Percentiles rank a stretch among this genome's conserved stretches.
These are phyloP conservation scores for Drepanosiphum platanoidis DNA, from an alignment of 2,888 invertebrate genomes.

Conservation along the genomic window DNA sequence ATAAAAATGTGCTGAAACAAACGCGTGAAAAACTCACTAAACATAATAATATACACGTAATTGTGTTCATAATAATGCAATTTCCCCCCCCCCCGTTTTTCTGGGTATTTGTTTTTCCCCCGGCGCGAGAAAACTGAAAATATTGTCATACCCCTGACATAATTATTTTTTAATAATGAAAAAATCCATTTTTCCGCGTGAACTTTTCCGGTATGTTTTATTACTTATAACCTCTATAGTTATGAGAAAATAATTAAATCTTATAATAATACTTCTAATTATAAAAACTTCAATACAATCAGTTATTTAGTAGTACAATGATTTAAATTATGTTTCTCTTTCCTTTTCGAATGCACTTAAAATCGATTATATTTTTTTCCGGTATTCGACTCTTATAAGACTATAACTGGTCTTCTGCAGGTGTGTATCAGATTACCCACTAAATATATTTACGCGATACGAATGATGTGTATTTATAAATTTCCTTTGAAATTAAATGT, in stretches of 20 bases:
- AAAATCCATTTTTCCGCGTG: too few relatives aligned
- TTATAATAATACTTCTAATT: not conserved
- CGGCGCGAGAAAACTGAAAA: too few relatives aligned
- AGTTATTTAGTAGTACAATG: not conserved
- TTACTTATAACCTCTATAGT: too few relatives aligned
- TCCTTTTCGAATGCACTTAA: constrained; percentile 17
- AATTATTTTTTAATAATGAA: too few relatives aligned
- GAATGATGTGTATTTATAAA: not conserved
- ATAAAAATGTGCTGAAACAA: not conserved
- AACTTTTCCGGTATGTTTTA: too few relatives aligned
- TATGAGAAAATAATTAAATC: not conserved
- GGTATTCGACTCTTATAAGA: not conserved
- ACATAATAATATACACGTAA: not conserved
- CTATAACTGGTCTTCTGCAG: not conserved
- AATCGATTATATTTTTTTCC: constrained; percentile 19
- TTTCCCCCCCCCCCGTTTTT: too few relatives aligned
- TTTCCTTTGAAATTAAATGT: not conserved
- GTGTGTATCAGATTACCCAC: not conserved
- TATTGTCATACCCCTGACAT: too few relatives aligned
- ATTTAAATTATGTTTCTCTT: constrained; percentile 3
- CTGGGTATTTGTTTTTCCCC: too few relatives aligned
- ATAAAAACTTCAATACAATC: too few relatives aligned
- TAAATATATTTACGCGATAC: not conserved
- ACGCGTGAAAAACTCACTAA: not conserved
- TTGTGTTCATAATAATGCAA: not conserved